Evolutionary conservation across 2,888 invertebrate species (phyloP).

Genomic region (Allolobophora icterica): DNA sequence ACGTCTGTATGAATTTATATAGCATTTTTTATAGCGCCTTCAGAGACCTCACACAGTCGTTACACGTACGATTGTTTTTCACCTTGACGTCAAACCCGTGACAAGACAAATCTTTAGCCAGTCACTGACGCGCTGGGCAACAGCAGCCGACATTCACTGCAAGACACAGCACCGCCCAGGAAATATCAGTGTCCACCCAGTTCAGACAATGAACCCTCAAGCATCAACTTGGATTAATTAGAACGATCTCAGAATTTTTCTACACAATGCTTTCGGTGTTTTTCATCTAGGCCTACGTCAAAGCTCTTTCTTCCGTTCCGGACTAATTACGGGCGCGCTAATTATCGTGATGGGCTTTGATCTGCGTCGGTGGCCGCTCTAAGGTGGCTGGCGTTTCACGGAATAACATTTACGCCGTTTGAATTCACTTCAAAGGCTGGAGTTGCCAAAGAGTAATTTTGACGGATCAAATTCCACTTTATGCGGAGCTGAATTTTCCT

Average conservation of each 20-base stretch:
- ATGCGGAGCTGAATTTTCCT: not conserved
- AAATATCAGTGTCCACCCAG: too few species aligned
- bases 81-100: too few species aligned
- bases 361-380: not conserved
- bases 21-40: too few species aligned
- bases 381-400: not conserved
- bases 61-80: too few species aligned
- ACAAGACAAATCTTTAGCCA: too few species aligned
- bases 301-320: not conserved
- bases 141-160: too few species aligned
- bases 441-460: not conserved
- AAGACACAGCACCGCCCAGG: too few species aligned
- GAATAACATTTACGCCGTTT: not conserved
- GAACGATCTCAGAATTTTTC: not conserved
- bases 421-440: not conserved
- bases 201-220: too few species aligned
- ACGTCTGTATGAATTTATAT: too few species aligned
- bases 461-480: not conserved
- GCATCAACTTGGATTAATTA: not conserved
- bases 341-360: not conserved
- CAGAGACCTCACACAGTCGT: too few species aligned
- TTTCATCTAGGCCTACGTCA: not conserved
- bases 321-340: not conserved
- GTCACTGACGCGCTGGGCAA: too few species aligned
- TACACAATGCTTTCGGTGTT: not conserved